phyloP scores from a whole-genome alignment of 2,888 invertebrate genomes.

The Chirona hameri region DNA sequence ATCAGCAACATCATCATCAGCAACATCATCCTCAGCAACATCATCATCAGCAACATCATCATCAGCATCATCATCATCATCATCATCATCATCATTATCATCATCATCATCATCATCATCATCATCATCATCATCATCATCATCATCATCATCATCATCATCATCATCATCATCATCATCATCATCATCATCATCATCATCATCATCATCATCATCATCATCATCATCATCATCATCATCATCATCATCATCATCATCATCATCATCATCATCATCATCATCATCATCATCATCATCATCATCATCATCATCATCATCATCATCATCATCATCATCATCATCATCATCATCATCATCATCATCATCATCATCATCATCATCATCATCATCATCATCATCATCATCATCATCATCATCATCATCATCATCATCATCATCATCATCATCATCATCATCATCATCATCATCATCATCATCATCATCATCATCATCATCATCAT shows the following conservation, averaged over 20 bases:
- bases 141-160: constrained; percentile 30
- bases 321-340: constrained; percentile 28
- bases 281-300: constrained; percentile 30
- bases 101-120: constrained; percentile 31
- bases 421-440: constrained; percentile 29
- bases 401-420: constrained; percentile 30
- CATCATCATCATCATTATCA: no score
- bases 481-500: constrained; percentile 31
- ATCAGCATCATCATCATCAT: no score
- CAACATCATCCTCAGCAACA: no score
- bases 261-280: constrained; percentile 30
- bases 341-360: constrained; percentile 29
- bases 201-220: constrained; percentile 31
- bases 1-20: no score
- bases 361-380: constrained; percentile 30
- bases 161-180: constrained; percentile 30
- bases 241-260: constrained; percentile 29
- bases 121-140: constrained; percentile 31
- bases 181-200: constrained; percentile 32
- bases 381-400: constrained; percentile 27
- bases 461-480: constrained; percentile 30
- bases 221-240: constrained; percentile 32
- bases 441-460: constrained; percentile 30
- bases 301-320: constrained; percentile 31
- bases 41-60: no score